Evolutionary conservation across 2,113 vertebrate species (phyloP).

Genomic region (Ctenodactylus gundi): DNA sequence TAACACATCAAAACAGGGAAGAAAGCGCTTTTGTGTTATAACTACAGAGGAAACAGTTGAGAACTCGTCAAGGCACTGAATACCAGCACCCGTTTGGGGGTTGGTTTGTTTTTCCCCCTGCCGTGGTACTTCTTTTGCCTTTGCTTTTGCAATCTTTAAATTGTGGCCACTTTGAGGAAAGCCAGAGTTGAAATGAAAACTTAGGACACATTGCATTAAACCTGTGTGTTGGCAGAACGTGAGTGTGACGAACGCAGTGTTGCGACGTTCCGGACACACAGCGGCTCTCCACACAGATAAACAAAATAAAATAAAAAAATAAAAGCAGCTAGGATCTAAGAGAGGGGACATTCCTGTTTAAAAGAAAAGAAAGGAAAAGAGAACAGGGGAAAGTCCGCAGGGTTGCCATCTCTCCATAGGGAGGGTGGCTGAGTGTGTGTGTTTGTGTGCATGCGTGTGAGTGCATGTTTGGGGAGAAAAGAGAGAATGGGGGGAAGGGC

Average conservation of each 20-base stretch:
- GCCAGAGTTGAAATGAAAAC: conserved; percentile 46
- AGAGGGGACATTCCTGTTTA: conserved; percentile 39
- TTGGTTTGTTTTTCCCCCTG: conserved; percentile 74
- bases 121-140: conserved; percentile 65
- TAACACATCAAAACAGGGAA: conserved; percentile 53
- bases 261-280: neutral
- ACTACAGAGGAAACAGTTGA: conserved; percentile 63
- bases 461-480: conserved; percentile 56
- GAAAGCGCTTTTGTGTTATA: conserved; percentile 37
- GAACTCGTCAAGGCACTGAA: conserved; percentile 58
- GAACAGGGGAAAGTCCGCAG: conserved; percentile 55
- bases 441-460: conserved; percentile 17
- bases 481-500: conserved; percentile 54
- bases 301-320: conserved; percentile 20
- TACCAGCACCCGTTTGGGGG: conserved; percentile 46
- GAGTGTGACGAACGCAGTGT: neutral
- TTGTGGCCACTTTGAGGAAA: conserved; percentile 63
- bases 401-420: conserved; percentile 11
- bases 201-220: conserved; percentile 43
- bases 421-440: neutral
- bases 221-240: conserved; percentile 14
- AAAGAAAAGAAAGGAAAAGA: conserved; percentile 12
- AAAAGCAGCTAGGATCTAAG: conserved; percentile 17
- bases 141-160: conserved; percentile 62
- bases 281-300: neutral